phyloP scores from a whole-genome alignment of 2,797 vertebrate species.

The Phalloptychus januarius region DNA sequence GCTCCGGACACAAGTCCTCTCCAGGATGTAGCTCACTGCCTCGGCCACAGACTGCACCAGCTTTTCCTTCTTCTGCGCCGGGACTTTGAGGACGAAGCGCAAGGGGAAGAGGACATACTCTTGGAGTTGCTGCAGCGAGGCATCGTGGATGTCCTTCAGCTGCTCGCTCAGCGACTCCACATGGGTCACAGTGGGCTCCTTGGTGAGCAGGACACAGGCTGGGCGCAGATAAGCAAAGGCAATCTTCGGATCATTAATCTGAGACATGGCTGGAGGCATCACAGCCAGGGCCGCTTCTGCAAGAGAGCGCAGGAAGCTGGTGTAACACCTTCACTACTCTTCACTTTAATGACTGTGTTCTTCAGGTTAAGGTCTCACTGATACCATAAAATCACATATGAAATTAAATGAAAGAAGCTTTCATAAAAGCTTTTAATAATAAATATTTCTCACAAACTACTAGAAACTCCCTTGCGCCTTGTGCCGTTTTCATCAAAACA shows the following conservation, averaged over 20 bases:
- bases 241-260: conserved; percentile 87
- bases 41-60: conserved; percentile 84
- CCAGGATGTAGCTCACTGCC: conserved; percentile 83
- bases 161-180: conserved; percentile 79
- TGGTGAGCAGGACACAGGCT: conserved; percentile 88
- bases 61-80: conserved; percentile 82
- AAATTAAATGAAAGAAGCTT: too few species aligned
- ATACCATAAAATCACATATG: too few species aligned
- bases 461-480: too few species aligned
- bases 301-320: not conserved
- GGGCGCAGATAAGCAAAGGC: conserved; percentile 91
- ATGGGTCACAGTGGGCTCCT: conserved; percentile 82
- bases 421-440: too few species aligned
- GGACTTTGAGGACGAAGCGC: conserved; percentile 87
- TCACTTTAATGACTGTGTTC: not conserved
- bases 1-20: conserved; percentile 85
- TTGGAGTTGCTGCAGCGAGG: conserved; percentile 92
- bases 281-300: conserved; percentile 10
- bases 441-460: too few species aligned
- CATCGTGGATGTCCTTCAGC: conserved; percentile 80
- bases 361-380: not conserved
- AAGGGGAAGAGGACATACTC: conserved; percentile 95
- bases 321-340: not conserved
- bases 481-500: too few species aligned
- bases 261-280: conserved; percentile 73